Evolutionary conservation across 1,140 invertebrate species (phyloP), one percentile per base, ranked within the genome.

Genomic region (Pseudomyrmex sp.): DNA sequence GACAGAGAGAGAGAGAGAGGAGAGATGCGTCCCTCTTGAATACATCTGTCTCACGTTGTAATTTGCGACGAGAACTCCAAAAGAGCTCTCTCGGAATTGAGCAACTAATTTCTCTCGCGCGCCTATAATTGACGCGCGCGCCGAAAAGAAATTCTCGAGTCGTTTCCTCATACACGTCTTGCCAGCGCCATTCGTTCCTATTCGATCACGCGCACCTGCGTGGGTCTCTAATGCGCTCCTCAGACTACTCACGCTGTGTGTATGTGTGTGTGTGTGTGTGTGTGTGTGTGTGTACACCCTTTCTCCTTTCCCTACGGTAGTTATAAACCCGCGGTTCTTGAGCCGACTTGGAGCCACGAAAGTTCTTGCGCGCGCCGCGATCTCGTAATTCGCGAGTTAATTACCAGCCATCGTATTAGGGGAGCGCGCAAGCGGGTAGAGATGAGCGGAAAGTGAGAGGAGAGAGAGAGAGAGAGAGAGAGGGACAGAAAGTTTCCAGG

Each of bases 311-410:
- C 18, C 48, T 35, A 15, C 26, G 50, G 50, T 65, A 66, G 72
- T 77, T 79, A 68, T 69, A 79, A 76, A 76, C 62, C 73, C n/a
- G 73, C n/a, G 52, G 18, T 52, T 48, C 75, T 63, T 62, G 59
- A 63, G 65, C 52, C 82, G 63, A 84, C 20, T 69, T 66, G 61
- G 23, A 65, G 68, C 65, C 58, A 50, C 23, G 74, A 61, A 84
- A 82, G 56, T 79, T 77, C 77, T 48, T 35, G 23, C 5, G 35
- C 35, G 52, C 75, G 50, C 56, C 63, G 69, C 62, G 50, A 44
- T 84, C 83, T 56, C 74, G 66, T 72, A 72, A 84, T 82, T 82
- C 68, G 76, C 69, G 83, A 84, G 83, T 84, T 84, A 84, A 84
- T 84, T 84, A 82, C 83, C 83, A 72, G 26, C 50, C 65, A 72